Evolutionary conservation across 2,113 vertebrate genomes (phyloP), one percentile per base, ranked within the genome.

Genomic region (Embiotoca jacksoni): DNA sequence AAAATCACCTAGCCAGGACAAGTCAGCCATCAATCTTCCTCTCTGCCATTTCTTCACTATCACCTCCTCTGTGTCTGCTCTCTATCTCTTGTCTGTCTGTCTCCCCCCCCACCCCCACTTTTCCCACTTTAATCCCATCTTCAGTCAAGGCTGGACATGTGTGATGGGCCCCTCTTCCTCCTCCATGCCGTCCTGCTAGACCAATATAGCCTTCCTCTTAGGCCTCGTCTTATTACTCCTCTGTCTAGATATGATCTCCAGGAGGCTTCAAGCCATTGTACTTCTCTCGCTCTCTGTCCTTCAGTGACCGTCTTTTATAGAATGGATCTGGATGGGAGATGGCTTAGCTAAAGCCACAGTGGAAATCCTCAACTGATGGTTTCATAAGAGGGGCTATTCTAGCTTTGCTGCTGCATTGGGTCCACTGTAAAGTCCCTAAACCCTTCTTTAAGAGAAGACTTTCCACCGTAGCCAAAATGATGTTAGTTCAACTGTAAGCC

Each of bases 11-110:
- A 77, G 69, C 77, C 11, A 75, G 85, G 80, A 85, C 55, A 35
- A 83, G 87, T 91, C 90, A 85, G 90, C 83, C 81, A 93, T 93
- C 91, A 92, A 91, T 94, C 91, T 90, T 91, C 78, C 63, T 83
- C 53, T 73, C 73, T 31, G 57, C 80, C 77, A 35, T 81, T 68
- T 56, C 69, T 83, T 80, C 81, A 52, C 88, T 80, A 82, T 91
- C 80, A 13, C 80, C 76, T 81, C 69, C 74, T 83, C 61, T 32
- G 36, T 76, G 81, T 84, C 84, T 69, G 70, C 53, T 81, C 82
- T 84, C 78, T 78, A 81, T 90, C 84, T 82, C 65, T 23, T 68
- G 60, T 80, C 79, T 64, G 63, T 75, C 83, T 46, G 53, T 64
- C 78, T 69, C 4, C 23, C 39, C 39, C 61, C 56, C 14, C 46